phyloP scores from a whole-genome alignment of 2,888 invertebrate species.

The Papilio elwesi region DNA sequence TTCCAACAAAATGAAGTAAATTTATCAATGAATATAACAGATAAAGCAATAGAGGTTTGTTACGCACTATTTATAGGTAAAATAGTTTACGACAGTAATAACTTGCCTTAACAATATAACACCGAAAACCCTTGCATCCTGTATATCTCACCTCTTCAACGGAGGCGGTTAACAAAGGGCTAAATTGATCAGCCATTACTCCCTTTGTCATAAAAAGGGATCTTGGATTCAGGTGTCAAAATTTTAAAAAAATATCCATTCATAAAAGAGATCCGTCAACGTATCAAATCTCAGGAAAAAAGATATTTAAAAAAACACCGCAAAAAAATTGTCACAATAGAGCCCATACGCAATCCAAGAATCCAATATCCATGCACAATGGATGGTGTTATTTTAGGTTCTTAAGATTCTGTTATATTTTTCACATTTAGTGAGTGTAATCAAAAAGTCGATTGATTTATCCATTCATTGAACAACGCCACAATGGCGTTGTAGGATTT shows the following conservation, averaged over 20 bases:
- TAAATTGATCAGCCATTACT: conserved; percentile 70
- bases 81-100: conserved; percentile 36
- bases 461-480: conserved; percentile 26
- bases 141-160: conserved; percentile 51
- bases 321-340: conserved; percentile 65
- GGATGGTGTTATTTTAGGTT: conserved; percentile 74
- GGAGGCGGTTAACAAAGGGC: conserved; percentile 59
- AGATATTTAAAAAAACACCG: conserved; percentile 46
- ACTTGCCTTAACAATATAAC: conserved; percentile 41
- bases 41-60: conserved; percentile 20
- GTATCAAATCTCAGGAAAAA: conserved; percentile 72
- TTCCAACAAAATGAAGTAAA: conserved; percentile 13
- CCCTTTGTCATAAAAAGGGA: conserved; percentile 61
- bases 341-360: conserved; percentile 72
- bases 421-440: conserved; percentile 43
- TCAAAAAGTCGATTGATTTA: conserved; percentile 42
- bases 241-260: conserved; percentile 65
- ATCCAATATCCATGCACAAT: conserved; percentile 71
- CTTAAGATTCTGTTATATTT: conserved; percentile 45
- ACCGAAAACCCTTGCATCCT: conserved; percentile 60
- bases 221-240: conserved; percentile 78
- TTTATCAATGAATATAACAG: background rate
- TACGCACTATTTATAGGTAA: conserved; percentile 33
- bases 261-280: conserved; percentile 71
- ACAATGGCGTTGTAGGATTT: conserved; percentile 16